phyloP scores from a whole-genome alignment of 1,140 invertebrate genomes.

The Ceratitis capitata region DNA sequence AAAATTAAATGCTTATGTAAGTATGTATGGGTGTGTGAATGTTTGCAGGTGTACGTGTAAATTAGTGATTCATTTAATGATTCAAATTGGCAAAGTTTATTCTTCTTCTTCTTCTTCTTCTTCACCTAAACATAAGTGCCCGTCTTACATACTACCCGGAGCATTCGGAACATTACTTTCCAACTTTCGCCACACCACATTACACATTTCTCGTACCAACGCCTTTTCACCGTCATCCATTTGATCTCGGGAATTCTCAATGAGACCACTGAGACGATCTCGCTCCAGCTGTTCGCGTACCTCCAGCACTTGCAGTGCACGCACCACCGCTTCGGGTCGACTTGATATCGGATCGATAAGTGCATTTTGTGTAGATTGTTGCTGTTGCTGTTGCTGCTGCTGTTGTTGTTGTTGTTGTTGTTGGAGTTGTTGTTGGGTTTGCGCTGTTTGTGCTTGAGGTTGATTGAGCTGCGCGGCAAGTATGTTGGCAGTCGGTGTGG shows the following conservation, averaged over 20 bases:
- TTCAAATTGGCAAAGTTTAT: slow-evolving; percentile 8
- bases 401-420: slow-evolving; percentile 49
- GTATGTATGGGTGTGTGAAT: neutral
- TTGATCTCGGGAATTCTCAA: slow-evolving; percentile 66
- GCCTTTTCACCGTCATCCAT: slow-evolving; percentile 93
- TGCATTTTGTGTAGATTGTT: slow-evolving; percentile 42
- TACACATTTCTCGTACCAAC: slow-evolving; percentile 95
- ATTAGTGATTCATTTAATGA: slow-evolving; percentile 31
- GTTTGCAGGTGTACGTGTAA: neutral
- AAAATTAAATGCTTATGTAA: neutral
- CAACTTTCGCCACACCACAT: slow-evolving; percentile 78
- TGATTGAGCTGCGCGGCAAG: slow-evolving; percentile 55
- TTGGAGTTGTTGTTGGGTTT: slow-evolving; percentile 55
- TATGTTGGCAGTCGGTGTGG: slow-evolving; percentile 66
- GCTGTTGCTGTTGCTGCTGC: slow-evolving; percentile 62
- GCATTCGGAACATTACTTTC: slow-evolving; percentile 51
- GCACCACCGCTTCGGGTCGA: slow-evolving; percentile 88
- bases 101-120: neutral
- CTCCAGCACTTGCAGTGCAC: slow-evolving; percentile 90
- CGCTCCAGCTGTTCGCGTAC: slow-evolving; percentile 88
- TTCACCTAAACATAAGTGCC: neutral
- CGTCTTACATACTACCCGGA: neutral
- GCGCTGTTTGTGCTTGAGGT: slow-evolving; percentile 58
- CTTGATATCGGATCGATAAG: slow-evolving; percentile 67
- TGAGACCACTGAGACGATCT: slow-evolving; percentile 61